Evolutionary conservation across 2,113 vertebrate genomes (phyloP), one percentile per base, ranked within the genome.

Genomic region (Athene cunicularia): DNA sequence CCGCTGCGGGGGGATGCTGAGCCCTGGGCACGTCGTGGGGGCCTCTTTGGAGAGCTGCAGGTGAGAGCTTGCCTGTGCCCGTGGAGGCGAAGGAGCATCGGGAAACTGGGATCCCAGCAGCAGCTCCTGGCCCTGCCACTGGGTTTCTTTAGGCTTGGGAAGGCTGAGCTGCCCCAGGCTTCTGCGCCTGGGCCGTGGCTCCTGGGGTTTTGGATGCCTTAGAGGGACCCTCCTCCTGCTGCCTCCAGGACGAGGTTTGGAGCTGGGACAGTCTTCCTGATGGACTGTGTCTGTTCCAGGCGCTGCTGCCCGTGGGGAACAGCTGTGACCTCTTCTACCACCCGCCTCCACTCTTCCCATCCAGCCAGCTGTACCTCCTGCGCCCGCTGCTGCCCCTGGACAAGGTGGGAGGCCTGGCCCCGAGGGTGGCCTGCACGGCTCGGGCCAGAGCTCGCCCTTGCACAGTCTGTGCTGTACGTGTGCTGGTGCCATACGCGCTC

Each of bases 41-140:
- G 99, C 6, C 97, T 99, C 63, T 98, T 98, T 27, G 99, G 99
- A 55, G 99, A 99, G 88, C 98, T 99, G 86, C 99, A 99, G 99
- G 99, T 99, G 97, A 53, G 92, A 72, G 20, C 1, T 5, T 9
- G 10, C 35, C 32, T 14, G 1, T 39, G 3, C 0, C 45, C 17
- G 21, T 2, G 45, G 53, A 66, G 56, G 26, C n/a, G 66, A 11
- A 79, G 70, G 52, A 91, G 13, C 41, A 0, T 11, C 11, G 71
- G 60, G 71, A 67, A 45, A 17, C 8, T 62, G 22, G 11, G 7
- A 24, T 35, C 58, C 52, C 63, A 60, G 28, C 7, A 81, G 32
- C 62, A 56, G 72, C 59, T 75, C 37, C 68, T 64, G 52, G 27
- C 63, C n/a, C 20, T 75, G 50, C 62, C 5, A 2, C 5, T 16